A percentile compares a stretch with the other conserved stretches of the same genome.
These are phyloP conservation scores for Luperina nickerlii DNA, from an alignment of 2,888 invertebrate genomes.

Conservation along the genomic window DNA sequence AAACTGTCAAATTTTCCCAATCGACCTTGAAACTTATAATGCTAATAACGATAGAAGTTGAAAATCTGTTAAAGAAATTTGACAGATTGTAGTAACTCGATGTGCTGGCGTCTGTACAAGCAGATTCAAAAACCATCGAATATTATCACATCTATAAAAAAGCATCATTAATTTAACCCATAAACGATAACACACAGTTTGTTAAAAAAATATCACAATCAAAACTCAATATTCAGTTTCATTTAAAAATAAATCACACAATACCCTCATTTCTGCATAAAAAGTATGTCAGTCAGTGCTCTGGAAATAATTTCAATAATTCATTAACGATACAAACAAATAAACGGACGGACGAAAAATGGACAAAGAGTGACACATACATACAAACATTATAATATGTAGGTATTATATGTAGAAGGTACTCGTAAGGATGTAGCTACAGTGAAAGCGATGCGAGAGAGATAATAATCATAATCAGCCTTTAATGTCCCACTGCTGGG, in stretches of 20 bases:
- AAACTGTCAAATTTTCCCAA: no score
- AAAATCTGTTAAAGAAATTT: no score
- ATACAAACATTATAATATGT: constrained; percentile 28
- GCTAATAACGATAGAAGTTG: no score
- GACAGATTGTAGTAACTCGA: no score
- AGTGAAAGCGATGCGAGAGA: constrained; percentile 8
- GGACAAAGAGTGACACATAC: constrained; percentile 61
- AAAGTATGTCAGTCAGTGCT: constrained; percentile 57
- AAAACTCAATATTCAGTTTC: constrained; percentile 11
- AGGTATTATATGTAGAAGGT: constrained; percentile 16
- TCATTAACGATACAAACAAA: constrained; percentile 65
- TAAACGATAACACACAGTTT: not conserved
- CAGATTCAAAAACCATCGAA: not conserved
- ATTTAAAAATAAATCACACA: constrained; percentile 35
- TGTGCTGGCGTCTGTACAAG: no score
- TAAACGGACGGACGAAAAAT: constrained; percentile 63
- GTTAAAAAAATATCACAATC: constrained; percentile 17
- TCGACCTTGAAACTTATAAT: no score
- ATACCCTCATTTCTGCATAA: constrained; percentile 16
- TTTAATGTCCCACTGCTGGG: no score
- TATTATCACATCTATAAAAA: not conserved
- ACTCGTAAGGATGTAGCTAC: constrained; percentile 1
- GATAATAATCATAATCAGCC: not conserved
- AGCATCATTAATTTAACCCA: not conserved
- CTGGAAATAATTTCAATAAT: constrained; percentile 71